Base-by-base conservation (phyloP, 2,888 invertebrate genomes). In the Cataglyphis cursor region DNA sequence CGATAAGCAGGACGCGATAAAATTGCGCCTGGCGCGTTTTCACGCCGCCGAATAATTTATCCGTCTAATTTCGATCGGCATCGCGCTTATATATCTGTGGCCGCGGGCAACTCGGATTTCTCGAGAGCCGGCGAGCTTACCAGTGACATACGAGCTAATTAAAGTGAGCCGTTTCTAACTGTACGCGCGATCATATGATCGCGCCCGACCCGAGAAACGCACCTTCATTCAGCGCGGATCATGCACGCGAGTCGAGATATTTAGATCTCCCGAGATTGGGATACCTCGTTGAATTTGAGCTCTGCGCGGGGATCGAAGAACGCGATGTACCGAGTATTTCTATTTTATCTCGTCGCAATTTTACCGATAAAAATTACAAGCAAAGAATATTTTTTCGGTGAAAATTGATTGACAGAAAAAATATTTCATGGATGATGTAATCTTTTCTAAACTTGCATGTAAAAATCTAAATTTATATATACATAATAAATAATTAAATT, bases 121-220 rank as follows among this genome's bases (percentile, higher is more conserved):
- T 57, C 70, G n/a, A 66, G 51, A 66, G 70, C 73, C 48, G 54
- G 57, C 66, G 59, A 41, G 41, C 10, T 59, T 75, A 76, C 48
- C 62, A 38, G 74, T 59, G 81, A 81, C 73, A 81, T 84, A 81
- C 73, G 81, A 81, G 81, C 83, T 84, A 84, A 84, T 82, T 84
- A 84, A 84, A 84, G 70, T 24, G 64, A 84, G 75, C 84, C 82
- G 84, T 84, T 84, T 66, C 61, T 84, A 84, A 84, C 82, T 75
- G 84, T 84, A 84, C 31, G 70, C 31, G 61, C 35, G 81, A 75
- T 82, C 65, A 44, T 65, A 74, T n/a, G 78, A 74, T 81, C 68
- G 74, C 65, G 44, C 68, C 66, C 64, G 72, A 41, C 65, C 61
- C 68, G 70, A 62, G 68, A 51, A n/a, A 59, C 21, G 65, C 73